Evolutionary conservation across 2,797 vertebrate species (phyloP), one percentile per base, ranked within the genome.

Genomic region (Oreochromis mossambicus): DNA sequence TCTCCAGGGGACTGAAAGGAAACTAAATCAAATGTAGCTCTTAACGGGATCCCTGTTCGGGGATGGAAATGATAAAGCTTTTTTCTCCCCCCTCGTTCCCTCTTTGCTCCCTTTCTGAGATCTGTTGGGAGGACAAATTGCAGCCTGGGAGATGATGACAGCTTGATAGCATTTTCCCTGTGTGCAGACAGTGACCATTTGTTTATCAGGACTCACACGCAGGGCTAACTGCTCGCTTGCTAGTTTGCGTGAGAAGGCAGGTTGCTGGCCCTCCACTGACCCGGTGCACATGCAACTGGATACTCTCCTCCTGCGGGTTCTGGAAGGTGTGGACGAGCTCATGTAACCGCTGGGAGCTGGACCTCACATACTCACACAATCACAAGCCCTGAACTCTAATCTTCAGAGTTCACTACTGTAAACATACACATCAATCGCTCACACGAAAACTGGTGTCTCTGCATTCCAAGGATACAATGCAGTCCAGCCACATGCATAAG

Each of bases 221-320:
- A 92, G 89, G 80, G 38, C 86, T 36, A 70, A 82, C 86, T 52
- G 86, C 75, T 78, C 11, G 29, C 66, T 79, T 58, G 86, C 79
- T 68, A 58, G 86, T 70, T 96, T 86, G 95, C 95, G 95, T 96
- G 96, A 96, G 94, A 97, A 95, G 89, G 76, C 46, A 29, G 50
- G 70, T 55, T 21, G 88, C 87, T 90, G 91, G 94, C 89, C 90
- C 81, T 83, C 3, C 41, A 78, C 87, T 90, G 88, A 93, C 88
- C 90, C 68, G 21, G 82, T 41, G 17, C 83, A 75, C 46, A 83
- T 83, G 95, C 91, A 94, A 96, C 90, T 38, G 54, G 93, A 96
- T 93, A 93, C 77, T 82, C 83, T 80, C 73, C 85, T 88, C 58
- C 85, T 58, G 86, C 84, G 87, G 88, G 85, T 92, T 86, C 54